Evolutionary conservation across 2,888 invertebrate species (phyloP), one percentile per base, ranked within the genome.

Genomic region (Microctonus aethiopoides): DNA sequence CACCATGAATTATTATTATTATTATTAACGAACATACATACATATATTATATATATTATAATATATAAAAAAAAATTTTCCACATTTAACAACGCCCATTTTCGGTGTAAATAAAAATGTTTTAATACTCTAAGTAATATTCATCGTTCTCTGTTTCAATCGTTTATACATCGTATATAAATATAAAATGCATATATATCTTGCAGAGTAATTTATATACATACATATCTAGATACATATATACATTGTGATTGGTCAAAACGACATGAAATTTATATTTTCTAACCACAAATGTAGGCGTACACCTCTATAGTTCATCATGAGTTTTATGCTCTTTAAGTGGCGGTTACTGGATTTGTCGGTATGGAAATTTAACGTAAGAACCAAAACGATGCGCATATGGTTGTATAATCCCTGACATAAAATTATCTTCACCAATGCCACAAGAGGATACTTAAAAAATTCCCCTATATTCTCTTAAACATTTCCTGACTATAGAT

Each of bases 271-370:
- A 65, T 56, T 24, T 54, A 65, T n/a, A n/a, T 65, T 36, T 65
- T 56, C 54, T 24, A 65, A 65, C 65, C 65, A 24, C 65, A 65
- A 54, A 54, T 52, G 63, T 65, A 36, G 65, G 65, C 65, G 65
- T 65, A 24, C 34, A 65, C 54, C 22, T 65, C 54, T 36, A 65
- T 65, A 65, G 65, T 65, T 65, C 67, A 69, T 70, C 75, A 72
- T 73, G 67, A 75, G 73, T 72, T 75, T 75, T 73, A 75, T 75
- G 72, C 75, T 70, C 75, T 73, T 75, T 75, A 75, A 75, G 75
- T 75, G 73, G 75, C 67, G 73, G 75, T 75, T 75, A 72, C 73
- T 60, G 61, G 70, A 70, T 75, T 72, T 73, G 68, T 73, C n/a
- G 65, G 54, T 34, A 65, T 65, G 65, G 56, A 56, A 39, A 54